A percentile compares a stretch with the other conserved stretches of the same genome.
Conservation (phyloP, 2,113 vertebrate species). For the Falco punctatus region DNA sequence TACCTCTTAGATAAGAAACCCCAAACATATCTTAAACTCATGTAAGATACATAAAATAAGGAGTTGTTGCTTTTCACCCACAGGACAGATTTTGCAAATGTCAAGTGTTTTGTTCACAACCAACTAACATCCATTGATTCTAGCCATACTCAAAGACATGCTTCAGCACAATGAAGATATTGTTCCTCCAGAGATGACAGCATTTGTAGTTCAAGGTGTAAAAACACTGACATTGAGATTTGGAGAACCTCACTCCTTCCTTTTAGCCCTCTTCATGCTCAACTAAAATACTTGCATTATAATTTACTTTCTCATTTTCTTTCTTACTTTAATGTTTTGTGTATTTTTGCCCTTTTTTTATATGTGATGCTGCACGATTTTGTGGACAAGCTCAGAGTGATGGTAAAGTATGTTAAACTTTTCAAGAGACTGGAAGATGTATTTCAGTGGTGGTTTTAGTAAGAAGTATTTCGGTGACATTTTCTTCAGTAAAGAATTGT, state of each 20-base stretch:
- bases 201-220: not conserved
- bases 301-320: not conserved
- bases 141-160: not conserved
- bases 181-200: not conserved
- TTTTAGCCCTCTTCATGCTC: not conserved
- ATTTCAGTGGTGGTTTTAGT: not conserved
- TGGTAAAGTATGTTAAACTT: not conserved
- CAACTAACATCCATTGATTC: not conserved
- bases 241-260: not conserved
- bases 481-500: conserved; percentile 59
- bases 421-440: not conserved
- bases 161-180: not conserved
- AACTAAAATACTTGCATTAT: not conserved
- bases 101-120: not conserved
- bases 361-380: not conserved
- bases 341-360: not conserved
- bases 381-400: not conserved
- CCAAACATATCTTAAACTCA: not conserved
- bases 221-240: not conserved
- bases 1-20: not conserved
- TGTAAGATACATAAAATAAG: not conserved
- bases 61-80: not conserved
- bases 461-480: conserved; percentile 13
- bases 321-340: not conserved
- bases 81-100: not conserved